Conservation (phyloP, 2,113 vertebrate genomes). For the Nothobranchius furzeri region DNA sequence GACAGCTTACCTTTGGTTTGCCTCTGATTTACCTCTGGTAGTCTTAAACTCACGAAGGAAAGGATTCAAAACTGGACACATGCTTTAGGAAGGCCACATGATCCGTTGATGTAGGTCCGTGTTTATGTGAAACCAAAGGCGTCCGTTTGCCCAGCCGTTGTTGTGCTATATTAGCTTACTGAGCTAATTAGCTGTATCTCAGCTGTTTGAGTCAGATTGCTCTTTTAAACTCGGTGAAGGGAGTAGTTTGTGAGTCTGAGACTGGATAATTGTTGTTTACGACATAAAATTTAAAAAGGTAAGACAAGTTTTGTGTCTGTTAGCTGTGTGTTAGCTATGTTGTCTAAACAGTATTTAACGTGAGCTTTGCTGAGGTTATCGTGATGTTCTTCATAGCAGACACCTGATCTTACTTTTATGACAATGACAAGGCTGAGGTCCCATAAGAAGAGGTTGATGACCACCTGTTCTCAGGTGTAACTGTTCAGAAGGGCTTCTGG, state of each 20-base stretch:
- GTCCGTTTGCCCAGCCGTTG: neutral
- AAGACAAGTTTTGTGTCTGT: neutral
- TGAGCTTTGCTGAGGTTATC: neutral
- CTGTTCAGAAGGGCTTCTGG: neutral
- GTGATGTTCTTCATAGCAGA: neutral
- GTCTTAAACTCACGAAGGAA: neutral
- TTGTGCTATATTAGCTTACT: conserved; percentile 6
- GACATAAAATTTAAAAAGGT: conserved; percentile 28
- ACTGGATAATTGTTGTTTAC: neutral
- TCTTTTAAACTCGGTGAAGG: conserved; percentile 1
- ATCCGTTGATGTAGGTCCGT: neutral
- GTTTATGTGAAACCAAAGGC: conserved; percentile 4
- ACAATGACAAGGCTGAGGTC: no score
- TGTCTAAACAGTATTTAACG: neutral
- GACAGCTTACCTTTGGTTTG: conserved; percentile 1
- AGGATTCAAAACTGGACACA: neutral
- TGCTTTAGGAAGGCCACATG: neutral
- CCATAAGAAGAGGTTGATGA: no score
- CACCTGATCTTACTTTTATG: no score
- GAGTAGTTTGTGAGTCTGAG: conserved; percentile 1
- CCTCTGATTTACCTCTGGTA: conserved; percentile 30
- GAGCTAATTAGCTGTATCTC: conserved; percentile 30
- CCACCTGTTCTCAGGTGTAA: neutral
- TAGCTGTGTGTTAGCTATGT: no score
- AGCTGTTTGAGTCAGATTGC: conserved; percentile 22